Conservation (phyloP, 2,113 vertebrate species). For the Rhipidura dahli region DNA sequence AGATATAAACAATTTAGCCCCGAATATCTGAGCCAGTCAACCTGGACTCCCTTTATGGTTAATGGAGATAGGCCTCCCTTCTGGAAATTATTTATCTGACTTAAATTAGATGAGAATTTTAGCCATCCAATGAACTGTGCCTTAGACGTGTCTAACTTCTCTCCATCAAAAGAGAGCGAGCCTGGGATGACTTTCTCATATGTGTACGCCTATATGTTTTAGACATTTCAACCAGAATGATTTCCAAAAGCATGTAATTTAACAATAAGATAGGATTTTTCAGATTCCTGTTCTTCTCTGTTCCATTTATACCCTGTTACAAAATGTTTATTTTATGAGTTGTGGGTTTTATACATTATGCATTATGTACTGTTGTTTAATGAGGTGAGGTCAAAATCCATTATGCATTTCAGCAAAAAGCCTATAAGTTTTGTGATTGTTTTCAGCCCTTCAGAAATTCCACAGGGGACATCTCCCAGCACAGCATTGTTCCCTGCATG, state of each 20-base stretch:
- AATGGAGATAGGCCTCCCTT: background rate
- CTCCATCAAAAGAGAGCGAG: background rate
- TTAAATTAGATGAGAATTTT: background rate
- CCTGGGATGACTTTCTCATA: background rate
- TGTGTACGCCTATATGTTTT: background rate
- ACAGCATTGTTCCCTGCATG: background rate
- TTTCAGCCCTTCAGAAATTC: constrained; percentile 21
- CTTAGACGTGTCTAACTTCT: background rate
- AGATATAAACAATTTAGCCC: background rate
- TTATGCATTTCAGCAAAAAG: constrained; percentile 4
- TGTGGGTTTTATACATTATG: background rate
- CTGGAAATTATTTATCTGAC: background rate
- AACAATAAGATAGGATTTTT: background rate
- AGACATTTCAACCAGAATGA: background rate
- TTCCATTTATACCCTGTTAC: background rate
- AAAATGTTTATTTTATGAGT: background rate
- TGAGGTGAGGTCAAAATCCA: constrained; percentile 26
- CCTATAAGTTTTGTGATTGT: background rate
- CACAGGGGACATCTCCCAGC: background rate
- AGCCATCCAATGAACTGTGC: background rate
- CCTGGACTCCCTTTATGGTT: background rate
- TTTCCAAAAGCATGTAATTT: background rate
- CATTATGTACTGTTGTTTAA: constrained; percentile 1
- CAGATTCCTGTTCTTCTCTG: background rate
- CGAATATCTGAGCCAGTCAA: background rate